A percentile compares a stretch with the other conserved stretches of the same genome.
phyloP scores from a whole-genome alignment of 1,140 invertebrate species.

The Aphaenogaster ashmeadi region DNA sequence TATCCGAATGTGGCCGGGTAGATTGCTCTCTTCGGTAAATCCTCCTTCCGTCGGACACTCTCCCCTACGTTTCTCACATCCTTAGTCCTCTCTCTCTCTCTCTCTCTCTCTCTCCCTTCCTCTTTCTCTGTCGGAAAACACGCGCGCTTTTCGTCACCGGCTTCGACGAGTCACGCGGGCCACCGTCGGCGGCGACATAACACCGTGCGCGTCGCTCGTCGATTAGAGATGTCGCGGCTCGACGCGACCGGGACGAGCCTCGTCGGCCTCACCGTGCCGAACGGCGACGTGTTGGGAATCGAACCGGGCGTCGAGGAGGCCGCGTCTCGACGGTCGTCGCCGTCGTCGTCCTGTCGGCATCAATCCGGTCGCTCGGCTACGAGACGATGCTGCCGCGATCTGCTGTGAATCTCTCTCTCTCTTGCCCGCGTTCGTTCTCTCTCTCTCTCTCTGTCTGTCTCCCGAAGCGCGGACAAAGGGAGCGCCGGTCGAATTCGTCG shows the following conservation, averaged over 20 bases:
- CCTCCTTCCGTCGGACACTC: neutral
- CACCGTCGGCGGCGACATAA: slow-evolving; percentile 52
- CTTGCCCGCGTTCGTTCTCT: neutral
- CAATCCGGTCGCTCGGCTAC: slow-evolving; percentile 27
- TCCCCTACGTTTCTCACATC: neutral
- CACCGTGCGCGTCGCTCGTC: slow-evolving; percentile 5
- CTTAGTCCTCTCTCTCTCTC: neutral
- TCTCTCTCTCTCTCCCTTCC: no score
- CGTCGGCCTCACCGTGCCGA: slow-evolving; percentile 36
- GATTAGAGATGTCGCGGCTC: slow-evolving; percentile 29
- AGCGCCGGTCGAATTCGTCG: slow-evolving; percentile 72
- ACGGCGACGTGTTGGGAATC: slow-evolving; percentile 62
- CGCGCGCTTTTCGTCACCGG: slow-evolving; percentile 47
- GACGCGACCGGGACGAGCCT: neutral
- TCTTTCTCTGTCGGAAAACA: neutral
- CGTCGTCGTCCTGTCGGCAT: slow-evolving; percentile 20
- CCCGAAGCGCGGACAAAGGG: slow-evolving; percentile 67
- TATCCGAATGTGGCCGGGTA: neutral
- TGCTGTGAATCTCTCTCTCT: neutral
- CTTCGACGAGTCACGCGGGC: slow-evolving; percentile 13
- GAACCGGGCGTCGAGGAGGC: slow-evolving; percentile 56
- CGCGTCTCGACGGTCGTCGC: slow-evolving; percentile 56
- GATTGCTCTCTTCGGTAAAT: slow-evolving; percentile 6
- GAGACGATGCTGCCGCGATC: neutral
- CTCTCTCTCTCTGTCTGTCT: neutral